Evolutionary conservation across 2,888 invertebrate genomes (phyloP).

Genomic region (Trachelus stipa): DNA sequence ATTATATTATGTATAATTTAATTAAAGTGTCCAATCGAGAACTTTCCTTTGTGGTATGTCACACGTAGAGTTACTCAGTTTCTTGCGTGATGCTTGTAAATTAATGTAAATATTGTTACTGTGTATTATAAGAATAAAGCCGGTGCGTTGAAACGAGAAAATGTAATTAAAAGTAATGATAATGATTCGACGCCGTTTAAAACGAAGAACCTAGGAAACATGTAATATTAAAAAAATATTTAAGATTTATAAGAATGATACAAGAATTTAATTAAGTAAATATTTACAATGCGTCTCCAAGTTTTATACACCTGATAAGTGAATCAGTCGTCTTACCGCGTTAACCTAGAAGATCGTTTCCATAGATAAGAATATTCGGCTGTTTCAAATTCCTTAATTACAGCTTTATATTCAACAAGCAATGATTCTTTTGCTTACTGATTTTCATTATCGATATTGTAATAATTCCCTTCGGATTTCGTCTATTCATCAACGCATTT

Average conservation of each 20-base stretch:
- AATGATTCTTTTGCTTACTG: conserved; percentile 1
- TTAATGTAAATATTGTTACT: conserved; percentile 15
- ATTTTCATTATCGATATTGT: neutral
- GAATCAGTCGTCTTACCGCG: neutral
- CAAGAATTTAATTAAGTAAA: neutral
- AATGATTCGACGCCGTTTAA: neutral
- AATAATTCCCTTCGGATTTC: neutral
- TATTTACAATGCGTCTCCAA: neutral
- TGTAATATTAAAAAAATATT: no score
- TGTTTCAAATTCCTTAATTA: conserved; percentile 15
- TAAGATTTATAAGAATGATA: neutral
- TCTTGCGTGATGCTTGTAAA: conserved; percentile 37
- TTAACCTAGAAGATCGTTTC: neutral
- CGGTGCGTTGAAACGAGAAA: neutral
- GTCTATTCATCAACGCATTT: conserved; percentile 19
- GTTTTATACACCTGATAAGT: neutral
- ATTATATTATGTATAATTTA: neutral
- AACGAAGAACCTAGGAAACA: no score
- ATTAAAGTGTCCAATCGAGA: neutral
- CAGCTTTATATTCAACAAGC: conserved; percentile 13
- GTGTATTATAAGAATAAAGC: neutral
- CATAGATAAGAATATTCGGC: conserved; percentile 4
- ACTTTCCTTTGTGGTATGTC: neutral
- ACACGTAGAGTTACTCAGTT: neutral
- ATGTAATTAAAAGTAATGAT: neutral